phyloP scores from a whole-genome alignment of 2,113 vertebrate genomes.

The Burhinus bistriatus region DNA sequence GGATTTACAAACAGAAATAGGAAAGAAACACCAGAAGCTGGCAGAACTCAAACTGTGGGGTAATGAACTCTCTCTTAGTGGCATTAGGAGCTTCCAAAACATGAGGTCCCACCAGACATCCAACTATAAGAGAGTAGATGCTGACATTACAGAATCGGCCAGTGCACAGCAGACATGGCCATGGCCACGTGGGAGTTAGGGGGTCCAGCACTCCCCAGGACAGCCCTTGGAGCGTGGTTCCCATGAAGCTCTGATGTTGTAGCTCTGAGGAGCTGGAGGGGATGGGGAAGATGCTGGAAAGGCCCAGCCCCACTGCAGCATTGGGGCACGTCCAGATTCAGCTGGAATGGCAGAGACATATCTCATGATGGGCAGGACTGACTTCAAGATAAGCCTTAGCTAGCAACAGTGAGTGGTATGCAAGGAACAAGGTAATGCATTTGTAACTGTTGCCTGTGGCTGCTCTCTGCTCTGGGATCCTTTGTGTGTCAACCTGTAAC shows the following conservation, averaged over 20 bases:
- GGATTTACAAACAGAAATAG: not conserved
- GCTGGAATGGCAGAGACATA: not conserved
- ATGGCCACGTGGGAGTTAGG: fast-evolving
- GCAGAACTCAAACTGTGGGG: not conserved
- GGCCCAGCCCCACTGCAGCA: not conserved
- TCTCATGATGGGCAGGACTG: not conserved
- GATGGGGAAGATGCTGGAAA: not conserved
- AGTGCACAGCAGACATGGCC: not conserved
- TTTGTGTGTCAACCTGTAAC: not conserved
- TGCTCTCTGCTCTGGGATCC: not conserved
- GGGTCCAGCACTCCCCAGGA: not conserved
- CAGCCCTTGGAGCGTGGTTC: not conserved
- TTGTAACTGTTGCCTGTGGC: not conserved
- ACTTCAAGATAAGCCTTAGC: not conserved
- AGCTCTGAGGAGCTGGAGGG: not conserved
- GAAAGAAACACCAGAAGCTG: not conserved
- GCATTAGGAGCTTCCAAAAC: not conserved
- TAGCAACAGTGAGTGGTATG: fast-evolving
- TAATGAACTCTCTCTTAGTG: not conserved
- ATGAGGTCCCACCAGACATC: not conserved
- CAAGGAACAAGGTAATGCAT: not conserved
- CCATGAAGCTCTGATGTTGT: fast-evolving
- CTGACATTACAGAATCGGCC: not conserved
- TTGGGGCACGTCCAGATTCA: fast-evolving
- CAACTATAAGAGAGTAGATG: not conserved